Conservation (phyloP, 1,140 invertebrate genomes). For the Drosophila bifasciata region DNA sequence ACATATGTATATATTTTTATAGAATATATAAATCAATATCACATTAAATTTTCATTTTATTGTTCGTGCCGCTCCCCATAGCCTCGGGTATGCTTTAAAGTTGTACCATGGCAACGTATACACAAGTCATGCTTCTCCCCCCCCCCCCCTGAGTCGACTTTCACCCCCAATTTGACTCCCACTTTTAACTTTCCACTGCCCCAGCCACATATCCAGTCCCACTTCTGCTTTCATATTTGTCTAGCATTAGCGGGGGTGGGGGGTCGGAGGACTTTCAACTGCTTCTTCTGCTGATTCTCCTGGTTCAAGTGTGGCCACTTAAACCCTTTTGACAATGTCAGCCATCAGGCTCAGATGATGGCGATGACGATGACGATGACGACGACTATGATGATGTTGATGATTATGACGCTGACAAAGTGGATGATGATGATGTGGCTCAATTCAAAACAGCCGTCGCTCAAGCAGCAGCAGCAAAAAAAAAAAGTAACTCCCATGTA, state of each 20-base stretch:
- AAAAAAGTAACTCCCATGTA: constrained; percentile 29
- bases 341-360: constrained; percentile 70
- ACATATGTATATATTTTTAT: too few relatives aligned
- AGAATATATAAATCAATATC: constrained; percentile 43
- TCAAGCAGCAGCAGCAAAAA: constrained; percentile 23
- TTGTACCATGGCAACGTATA: constrained; percentile 38
- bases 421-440: constrained; percentile 71
- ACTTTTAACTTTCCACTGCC: not conserved
- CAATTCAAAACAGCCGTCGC: constrained; percentile 66
- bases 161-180: constrained; percentile 1
- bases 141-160: too few relatives aligned
- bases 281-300: constrained; percentile 38
- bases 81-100: constrained; percentile 57
- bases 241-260: constrained; percentile 52
- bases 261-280: constrained; percentile 61
- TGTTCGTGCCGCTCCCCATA: constrained; percentile 36
- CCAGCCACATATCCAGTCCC: constrained; percentile 1
- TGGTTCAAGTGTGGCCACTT: constrained; percentile 75
- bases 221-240: constrained; percentile 54
- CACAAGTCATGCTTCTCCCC: constrained; percentile 53
- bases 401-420: constrained; percentile 58
- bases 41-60: constrained; percentile 42
- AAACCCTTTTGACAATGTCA: constrained; percentile 82
- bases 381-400: constrained; percentile 50
- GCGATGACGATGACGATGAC: constrained; percentile 34